Conservation (phyloP, 2,888 invertebrate species). For the Drosophila bunnanda region DNA sequence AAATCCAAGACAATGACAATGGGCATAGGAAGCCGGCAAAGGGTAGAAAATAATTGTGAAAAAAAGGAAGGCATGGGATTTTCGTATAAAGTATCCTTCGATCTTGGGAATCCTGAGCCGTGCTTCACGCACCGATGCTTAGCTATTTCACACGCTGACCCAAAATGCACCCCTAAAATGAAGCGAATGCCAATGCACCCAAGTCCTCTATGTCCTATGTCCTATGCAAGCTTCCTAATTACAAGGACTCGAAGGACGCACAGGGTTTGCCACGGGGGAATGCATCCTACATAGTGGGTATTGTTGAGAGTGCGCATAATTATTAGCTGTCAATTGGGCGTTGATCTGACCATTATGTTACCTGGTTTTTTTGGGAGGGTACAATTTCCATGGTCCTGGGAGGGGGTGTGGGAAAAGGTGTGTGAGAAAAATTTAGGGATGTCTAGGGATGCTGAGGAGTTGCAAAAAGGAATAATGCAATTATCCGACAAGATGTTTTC, state of each 20-base stretch:
- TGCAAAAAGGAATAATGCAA: slow-evolving; percentile 16
- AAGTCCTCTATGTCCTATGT: slow-evolving; percentile 22
- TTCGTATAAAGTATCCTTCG: slow-evolving; percentile 25
- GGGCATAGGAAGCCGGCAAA: slow-evolving; percentile 27
- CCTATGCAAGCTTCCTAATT: slow-evolving; percentile 53
- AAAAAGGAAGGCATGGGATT: slow-evolving; percentile 56
- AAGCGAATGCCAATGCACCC: slow-evolving; percentile 46
- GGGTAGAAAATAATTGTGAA: slow-evolving; percentile 56
- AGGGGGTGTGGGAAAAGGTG: slow-evolving; percentile 37
- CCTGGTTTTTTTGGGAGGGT: slow-evolving; percentile 43
- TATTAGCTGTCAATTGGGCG: slow-evolving; percentile 80
- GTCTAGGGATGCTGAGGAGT: slow-evolving; percentile 9
- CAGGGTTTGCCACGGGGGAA: neutral
- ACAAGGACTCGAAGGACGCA: slow-evolving; percentile 5
- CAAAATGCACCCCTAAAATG: slow-evolving; percentile 64
- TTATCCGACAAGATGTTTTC: neutral
- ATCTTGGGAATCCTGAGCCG: slow-evolving; percentile 28
- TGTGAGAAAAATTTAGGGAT: slow-evolving; percentile 35
- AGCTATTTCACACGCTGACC: slow-evolving; percentile 63
- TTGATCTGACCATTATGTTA: slow-evolving; percentile 64
- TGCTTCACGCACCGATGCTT: slow-evolving; percentile 42
- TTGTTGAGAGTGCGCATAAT: slow-evolving; percentile 57
- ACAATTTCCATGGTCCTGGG: neutral
- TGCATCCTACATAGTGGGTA: slow-evolving; percentile 16
- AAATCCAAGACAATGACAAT: slow-evolving; percentile 38